Conservation (phyloP, 1,140 invertebrate genomes). For the Euglossa dilemma region DNA sequence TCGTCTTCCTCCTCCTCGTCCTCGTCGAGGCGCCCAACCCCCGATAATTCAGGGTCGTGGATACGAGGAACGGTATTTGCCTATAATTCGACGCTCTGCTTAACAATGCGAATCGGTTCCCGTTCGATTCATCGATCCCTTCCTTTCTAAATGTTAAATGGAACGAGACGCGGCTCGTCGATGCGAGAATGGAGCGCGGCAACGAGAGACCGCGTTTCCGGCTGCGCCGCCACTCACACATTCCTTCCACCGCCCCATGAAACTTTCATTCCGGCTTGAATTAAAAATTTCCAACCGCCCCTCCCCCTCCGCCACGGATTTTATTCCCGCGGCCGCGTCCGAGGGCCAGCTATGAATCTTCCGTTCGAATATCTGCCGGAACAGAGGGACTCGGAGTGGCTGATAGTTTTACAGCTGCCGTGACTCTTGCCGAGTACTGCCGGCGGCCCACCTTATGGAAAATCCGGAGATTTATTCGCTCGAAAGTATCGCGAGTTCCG, state of each 20-base stretch:
- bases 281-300: conserved; percentile 34
- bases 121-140: conserved; percentile 36
- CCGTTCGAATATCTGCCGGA: background rate
- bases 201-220: conserved; percentile 1
- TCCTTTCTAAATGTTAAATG: conserved; percentile 54
- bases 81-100: conserved; percentile 39
- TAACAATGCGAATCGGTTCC: conserved; percentile 43
- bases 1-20: background rate
- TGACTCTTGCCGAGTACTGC: no score
- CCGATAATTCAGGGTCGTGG: conserved; percentile 48
- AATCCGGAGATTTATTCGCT: background rate
- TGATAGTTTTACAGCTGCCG: no score
- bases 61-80: conserved; percentile 27
- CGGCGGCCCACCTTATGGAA: no score
- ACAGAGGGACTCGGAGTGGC: background rate
- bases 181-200: conserved; percentile 28
- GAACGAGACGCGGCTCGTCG: conserved; percentile 33
- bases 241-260: conserved; percentile 27
- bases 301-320: background rate
- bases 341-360: conserved; percentile 4
- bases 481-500: background rate
- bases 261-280: conserved; percentile 43
- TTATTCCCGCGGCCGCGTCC: background rate
- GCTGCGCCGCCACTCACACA: background rate
- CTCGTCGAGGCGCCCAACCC: background rate